Percentiles rank a stretch among this genome's conserved stretches.
These are phyloP conservation scores for Eustalomyia histrio DNA, from an alignment of 2,888 invertebrate species.

Conservation along the genomic window DNA sequence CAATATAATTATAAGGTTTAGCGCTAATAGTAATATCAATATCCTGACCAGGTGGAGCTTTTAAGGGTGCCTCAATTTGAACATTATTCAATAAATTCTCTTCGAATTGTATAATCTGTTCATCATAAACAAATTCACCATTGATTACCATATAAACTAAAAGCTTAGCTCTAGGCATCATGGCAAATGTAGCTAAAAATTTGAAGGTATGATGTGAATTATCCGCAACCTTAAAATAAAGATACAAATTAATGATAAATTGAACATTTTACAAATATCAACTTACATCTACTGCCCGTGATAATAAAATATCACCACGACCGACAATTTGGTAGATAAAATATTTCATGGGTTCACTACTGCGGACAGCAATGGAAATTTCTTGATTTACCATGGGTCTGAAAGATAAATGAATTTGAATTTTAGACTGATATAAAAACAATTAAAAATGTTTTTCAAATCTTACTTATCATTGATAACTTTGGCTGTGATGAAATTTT, in stretches of 20 bases:
- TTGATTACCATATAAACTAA: conserved; percentile 89
- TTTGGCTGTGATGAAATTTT: conserved; percentile 78
- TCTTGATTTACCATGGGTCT: conserved; percentile 85
- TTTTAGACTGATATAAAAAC: background rate
- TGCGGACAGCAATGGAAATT: conserved; percentile 87
- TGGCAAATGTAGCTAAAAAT: conserved; percentile 87
- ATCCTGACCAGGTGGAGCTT: conserved; percentile 88
- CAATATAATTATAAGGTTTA: conserved; percentile 92
- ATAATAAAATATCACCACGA: conserved; percentile 90
- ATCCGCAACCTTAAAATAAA: conserved; percentile 72
- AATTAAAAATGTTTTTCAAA: background rate
- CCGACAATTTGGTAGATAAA: conserved; percentile 90
- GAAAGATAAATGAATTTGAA: conserved; percentile 68
- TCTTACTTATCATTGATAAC: conserved; percentile 81
- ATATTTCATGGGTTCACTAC: conserved; percentile 88
- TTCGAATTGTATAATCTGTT: conserved; percentile 89
- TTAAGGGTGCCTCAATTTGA: conserved; percentile 84
- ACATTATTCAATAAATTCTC: conserved; percentile 90
- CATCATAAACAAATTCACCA: conserved; percentile 92
- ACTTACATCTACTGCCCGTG: conserved; percentile 85
- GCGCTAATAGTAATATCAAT: conserved; percentile 90
- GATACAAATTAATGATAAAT: background rate
- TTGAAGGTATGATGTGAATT: conserved; percentile 75
- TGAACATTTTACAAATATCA: background rate
- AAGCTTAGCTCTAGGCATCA: conserved; percentile 92